Conservation (phyloP, 2,888 invertebrate genomes). For the Orchestes rusci region DNA sequence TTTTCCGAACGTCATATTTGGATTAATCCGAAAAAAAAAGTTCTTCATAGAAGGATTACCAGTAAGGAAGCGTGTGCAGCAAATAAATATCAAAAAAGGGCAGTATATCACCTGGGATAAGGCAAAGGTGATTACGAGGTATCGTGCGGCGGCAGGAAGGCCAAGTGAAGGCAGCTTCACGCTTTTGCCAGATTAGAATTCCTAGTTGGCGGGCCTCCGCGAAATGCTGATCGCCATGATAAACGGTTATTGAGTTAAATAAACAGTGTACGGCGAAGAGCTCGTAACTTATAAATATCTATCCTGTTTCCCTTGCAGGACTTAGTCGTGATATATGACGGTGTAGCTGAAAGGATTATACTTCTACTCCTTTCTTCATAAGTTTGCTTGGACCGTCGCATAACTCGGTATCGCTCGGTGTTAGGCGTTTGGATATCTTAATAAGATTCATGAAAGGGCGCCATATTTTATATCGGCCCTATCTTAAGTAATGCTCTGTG, state of each 20-base stretch:
- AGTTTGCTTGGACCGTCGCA: constrained; percentile 40
- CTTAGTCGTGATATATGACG: constrained; percentile 47
- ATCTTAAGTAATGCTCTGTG: constrained; percentile 41
- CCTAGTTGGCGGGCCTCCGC: constrained; percentile 24
- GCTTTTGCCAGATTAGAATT: constrained; percentile 28
- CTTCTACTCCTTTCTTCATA: constrained; percentile 49
- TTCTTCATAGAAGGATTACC: too few species aligned
- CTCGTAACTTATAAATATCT: constrained; percentile 47
- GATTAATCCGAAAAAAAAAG: too few species aligned
- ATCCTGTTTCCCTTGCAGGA: constrained; percentile 48
- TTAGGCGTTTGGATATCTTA: constrained; percentile 62
- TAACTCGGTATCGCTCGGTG: constrained; percentile 46
- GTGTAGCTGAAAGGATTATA: constrained; percentile 49
- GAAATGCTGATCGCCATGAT: constrained; percentile 38
- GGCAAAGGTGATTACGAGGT: constrained; percentile 24
- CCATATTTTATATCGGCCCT: constrained; percentile 71
- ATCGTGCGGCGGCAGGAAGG: constrained; percentile 25
- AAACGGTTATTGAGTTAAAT: constrained; percentile 47
- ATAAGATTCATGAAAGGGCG: constrained; percentile 78
- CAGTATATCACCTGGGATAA: constrained; percentile 27
- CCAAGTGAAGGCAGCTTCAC: too few species aligned
- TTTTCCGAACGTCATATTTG: too few species aligned
- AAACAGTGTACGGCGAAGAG: constrained; percentile 42
- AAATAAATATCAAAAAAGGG: constrained; percentile 24
- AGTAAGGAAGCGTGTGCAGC: constrained; percentile 20